Evolutionary conservation across 2,888 invertebrate species (phyloP), one percentile per base, ranked within the genome.

Genomic region (Ptilodon capucinus): DNA sequence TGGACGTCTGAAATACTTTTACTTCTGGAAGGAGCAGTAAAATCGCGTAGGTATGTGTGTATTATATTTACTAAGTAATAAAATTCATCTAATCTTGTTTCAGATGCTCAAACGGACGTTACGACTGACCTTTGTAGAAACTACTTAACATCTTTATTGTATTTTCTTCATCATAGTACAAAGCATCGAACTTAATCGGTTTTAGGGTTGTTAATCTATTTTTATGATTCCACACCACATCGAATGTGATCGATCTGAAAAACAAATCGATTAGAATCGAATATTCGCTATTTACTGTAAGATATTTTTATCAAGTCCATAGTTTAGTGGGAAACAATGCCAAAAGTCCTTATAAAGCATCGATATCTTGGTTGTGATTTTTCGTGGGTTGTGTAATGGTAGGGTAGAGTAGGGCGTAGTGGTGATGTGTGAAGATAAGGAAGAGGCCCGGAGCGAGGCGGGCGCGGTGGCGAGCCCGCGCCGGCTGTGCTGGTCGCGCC

Each of bases 101-200:
- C 88, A 91, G 90, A 90, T 91, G 90, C 82, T 86, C 69, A 81
- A 81, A 73, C 90, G 90, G 87, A 91, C 90, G 89, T 91, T 90
- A 58, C 74, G 69, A 70, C 66, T 72, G 59, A 64, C 62, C 47
- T 54, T 57, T 46, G 55, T 83, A 86, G 77, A 74, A 70, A 68
- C 79, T 79, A 80, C 79, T 46, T 81, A 84, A 75, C 61, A 66
- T 47, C 62, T 63, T 54, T 46, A 49, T 39, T 58, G 55, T 43
- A 53, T 19, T 40, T 55, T 51, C 51, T 58, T 63, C 61, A 62
- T 61, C 71, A 83, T 78, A 87, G 86, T 86, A 88, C 86, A 88
- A 90, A 86, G 65, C 54, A 73, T 83, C 85, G 86, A 87, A 88
- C 86, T 90, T 87, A 86, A 62, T 74, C 66, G 60, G 49, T 53